A percentile compares a stretch with the other conserved stretches of the same genome.
Conservation (phyloP, 2,888 invertebrate genomes). For the Adineta ricciae region DNA sequence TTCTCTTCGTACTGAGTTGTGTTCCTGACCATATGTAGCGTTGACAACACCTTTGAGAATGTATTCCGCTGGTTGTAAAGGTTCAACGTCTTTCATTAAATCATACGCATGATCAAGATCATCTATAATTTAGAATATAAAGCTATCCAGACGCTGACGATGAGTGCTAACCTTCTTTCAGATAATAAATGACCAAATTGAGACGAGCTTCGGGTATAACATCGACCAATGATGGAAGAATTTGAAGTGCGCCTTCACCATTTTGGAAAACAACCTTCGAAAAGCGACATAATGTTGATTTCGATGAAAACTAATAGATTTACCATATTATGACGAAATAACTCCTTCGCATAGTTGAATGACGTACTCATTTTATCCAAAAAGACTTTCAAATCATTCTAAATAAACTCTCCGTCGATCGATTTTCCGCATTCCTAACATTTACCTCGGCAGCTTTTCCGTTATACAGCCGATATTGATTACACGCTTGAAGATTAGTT, state of each 20-base stretch:
- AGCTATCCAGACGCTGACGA: background rate
- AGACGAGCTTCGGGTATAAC: slow-evolving; percentile 89
- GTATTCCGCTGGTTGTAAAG: slow-evolving; percentile 85
- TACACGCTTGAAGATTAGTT: slow-evolving; percentile 78
- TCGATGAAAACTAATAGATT: too few species aligned
- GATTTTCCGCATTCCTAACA: background rate
- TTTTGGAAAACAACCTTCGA: slow-evolving; percentile 72
- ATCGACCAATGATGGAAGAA: slow-evolving; percentile 78
- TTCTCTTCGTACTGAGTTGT: slow-evolving; percentile 64
- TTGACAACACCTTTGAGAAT: slow-evolving; percentile 91
- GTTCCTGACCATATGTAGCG: slow-evolving; percentile 80
- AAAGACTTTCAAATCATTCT: slow-evolving; percentile 70
- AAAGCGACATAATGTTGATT: background rate
- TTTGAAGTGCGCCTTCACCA: slow-evolving; percentile 84
- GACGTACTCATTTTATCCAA: slow-evolving; percentile 61
- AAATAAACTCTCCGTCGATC: slow-evolving; percentile 32
- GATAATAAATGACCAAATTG: slow-evolving; percentile 84
- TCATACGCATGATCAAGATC: slow-evolving; percentile 77
- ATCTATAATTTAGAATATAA: slow-evolving; percentile 50
- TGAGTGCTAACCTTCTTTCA: slow-evolving; percentile 59
- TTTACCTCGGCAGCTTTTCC: slow-evolving; percentile 75
- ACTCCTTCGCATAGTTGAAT: slow-evolving; percentile 71
- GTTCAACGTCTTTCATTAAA: slow-evolving; percentile 78
- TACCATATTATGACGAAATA: slow-evolving; percentile 78
- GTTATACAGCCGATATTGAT: slow-evolving; percentile 74